Evolutionary conservation across 2,888 invertebrate species (phyloP).

Genomic region (Neelides folsomi): DNA sequence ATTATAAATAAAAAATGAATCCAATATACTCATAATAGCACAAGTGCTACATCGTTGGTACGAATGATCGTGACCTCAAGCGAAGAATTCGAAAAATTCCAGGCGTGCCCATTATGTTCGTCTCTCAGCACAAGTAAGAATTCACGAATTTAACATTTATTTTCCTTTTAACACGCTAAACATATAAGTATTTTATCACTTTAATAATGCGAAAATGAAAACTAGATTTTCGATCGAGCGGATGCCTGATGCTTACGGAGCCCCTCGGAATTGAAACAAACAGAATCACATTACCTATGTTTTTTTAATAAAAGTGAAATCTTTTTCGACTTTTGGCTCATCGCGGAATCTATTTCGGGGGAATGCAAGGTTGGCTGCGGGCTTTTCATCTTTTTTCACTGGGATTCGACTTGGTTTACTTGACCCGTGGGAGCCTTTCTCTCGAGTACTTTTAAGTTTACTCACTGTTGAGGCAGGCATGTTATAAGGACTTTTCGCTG

Average conservation of each 20-base stretch:
- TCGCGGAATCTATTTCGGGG: conserved; percentile 7
- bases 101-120: conserved; percentile 97
- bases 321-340: background rate
- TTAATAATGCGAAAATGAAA: conserved; percentile 11
- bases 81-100: conserved; percentile 91
- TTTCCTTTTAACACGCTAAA: background rate
- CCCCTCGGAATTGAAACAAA: conserved; percentile 49
- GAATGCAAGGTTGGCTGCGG: conserved; percentile 1
- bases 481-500: too few species aligned
- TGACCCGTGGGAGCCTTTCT: too few species aligned
- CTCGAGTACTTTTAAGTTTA: too few species aligned
- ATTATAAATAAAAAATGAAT: too few species aligned
- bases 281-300: too few species aligned
- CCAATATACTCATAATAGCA: too few species aligned
- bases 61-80: conserved; percentile 95
- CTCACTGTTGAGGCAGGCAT: too few species aligned
- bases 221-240: conserved; percentile 78
- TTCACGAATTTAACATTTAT: background rate
- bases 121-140: conserved; percentile 60
- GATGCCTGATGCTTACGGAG: conserved; percentile 98
- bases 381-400: too few species aligned
- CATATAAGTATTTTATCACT: conserved; percentile 1
- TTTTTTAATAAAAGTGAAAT: background rate
- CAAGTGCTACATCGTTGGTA: conserved; percentile 98
- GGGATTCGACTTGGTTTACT: too few species aligned